Evolutionary conservation across 2,113 vertebrate genomes (phyloP), one percentile per base, ranked within the genome.

Genomic region (Syrmaticus mikado): DNA sequence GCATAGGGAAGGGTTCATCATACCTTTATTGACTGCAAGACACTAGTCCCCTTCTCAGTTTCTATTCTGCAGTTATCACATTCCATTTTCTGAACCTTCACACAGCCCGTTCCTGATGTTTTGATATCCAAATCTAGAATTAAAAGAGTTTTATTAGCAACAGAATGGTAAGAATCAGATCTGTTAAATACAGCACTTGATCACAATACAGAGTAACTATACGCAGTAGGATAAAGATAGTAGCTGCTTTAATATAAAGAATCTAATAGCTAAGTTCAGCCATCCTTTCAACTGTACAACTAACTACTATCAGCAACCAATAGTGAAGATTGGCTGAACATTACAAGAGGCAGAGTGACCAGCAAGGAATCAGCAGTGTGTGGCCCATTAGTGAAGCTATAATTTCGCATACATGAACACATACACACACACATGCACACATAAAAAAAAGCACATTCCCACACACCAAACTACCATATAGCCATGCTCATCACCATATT

Each of bases 1-100:
- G 85, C 85, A 76, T 14, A 4, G 8, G 4, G 8, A 19, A 73
- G 64, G n/a, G 67, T 27, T 92, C 13, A 64, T 79, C 75, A 75
- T 97, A 99, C 99, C 98, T 99, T 99, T 80, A 99, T 85, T 87
- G 99, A 98, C 74, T 99, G 98, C 85, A 99, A 94, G 62, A 98
- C 76, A 94, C 98, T 99, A 81, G 97, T 95, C 30, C 99, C 99
- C 87, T 95, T 96, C 83, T 99, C 98, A 11, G 98, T 99, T 96
- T 98, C 97, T 95, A 99, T 98, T 90, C 91, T 97, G 96, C 99
- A 99, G 95, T 96, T 92, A 92, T 99, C 98, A 97, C 99, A 98
- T 85, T 99, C 98, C 97, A 99, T 98, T 74, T 98, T 98, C 96
- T 98, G 97, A 82, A 99, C 97, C 79, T 98, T 98, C 88, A 99